Conservation (phyloP, 2,797 vertebrate species). For the Smutsia temminckii region DNA sequence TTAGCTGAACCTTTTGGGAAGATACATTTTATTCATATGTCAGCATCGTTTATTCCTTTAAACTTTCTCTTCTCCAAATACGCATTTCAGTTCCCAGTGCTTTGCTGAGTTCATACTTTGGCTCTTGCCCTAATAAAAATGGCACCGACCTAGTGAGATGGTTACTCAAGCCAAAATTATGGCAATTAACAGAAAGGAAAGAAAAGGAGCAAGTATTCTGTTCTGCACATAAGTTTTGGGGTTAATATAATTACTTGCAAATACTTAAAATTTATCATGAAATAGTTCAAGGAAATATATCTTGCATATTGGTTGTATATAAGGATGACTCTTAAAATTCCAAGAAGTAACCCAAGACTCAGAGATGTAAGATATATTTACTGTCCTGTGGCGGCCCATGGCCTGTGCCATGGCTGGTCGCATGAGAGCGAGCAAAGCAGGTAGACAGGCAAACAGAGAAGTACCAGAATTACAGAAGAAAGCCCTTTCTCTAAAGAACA, state of each 20-base stretch:
- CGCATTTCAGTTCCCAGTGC: conserved; percentile 12
- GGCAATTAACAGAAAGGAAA: not conserved
- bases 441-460: not conserved
- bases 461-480: not conserved
- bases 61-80: conserved; percentile 33
- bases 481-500: not conserved
- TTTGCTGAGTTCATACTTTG: conserved; percentile 5
- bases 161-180: not conserved
- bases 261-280: conserved; percentile 28
- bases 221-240: not conserved
- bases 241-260: not conserved
- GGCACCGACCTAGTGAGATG: not conserved
- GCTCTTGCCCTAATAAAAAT: conserved; percentile 32
- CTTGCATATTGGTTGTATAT: not conserved
- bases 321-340: not conserved
- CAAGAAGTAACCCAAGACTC: not conserved
- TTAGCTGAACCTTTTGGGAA: conserved; percentile 37
- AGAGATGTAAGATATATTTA: conserved; percentile 3
- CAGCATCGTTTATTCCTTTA: conserved; percentile 53
- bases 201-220: not conserved
- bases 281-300: not conserved
- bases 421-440: too few relatives aligned
- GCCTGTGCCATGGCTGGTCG: not conserved
- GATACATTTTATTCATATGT: conserved; percentile 56
- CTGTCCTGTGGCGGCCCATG: not conserved